phyloP scores from a whole-genome alignment of 2,888 invertebrate genomes.

The Panorpa germanica region DNA sequence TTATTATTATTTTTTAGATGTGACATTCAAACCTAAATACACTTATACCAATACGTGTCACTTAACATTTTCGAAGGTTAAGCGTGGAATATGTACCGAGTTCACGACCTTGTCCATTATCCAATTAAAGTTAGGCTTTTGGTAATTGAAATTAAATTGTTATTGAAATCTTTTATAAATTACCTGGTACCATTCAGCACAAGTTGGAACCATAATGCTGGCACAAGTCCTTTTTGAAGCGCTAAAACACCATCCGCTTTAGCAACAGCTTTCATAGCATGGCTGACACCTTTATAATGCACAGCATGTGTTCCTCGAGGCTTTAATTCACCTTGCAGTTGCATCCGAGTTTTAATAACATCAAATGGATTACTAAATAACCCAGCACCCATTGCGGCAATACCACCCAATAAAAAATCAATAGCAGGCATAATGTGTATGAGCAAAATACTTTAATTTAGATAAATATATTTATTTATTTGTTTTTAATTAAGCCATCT shows the following conservation, averaged over 20 bases:
- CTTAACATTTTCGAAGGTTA: no score
- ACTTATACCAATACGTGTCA: no score
- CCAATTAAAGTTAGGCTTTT: no score
- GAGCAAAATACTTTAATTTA: no score
- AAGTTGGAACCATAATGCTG: slow-evolving; percentile 67
- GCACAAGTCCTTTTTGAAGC: slow-evolving; percentile 58
- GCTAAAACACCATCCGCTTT: slow-evolving; percentile 59
- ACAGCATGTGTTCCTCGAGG: slow-evolving; percentile 47
- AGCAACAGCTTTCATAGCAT: slow-evolving; percentile 56
- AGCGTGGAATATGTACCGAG: no score
- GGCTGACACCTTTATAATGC: slow-evolving; percentile 59
- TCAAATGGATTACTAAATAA: slow-evolving; percentile 78
- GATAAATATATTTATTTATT: no score
- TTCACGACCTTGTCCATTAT: no score
- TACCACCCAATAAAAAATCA: slow-evolving; percentile 56
- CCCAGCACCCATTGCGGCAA: slow-evolving; percentile 58
- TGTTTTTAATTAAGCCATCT: no score
- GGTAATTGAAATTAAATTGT: no score
- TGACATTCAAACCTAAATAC: no score
- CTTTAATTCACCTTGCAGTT: slow-evolving; percentile 65
- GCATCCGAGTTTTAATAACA: slow-evolving; percentile 75
- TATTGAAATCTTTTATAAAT: no score
- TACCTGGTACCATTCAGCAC: slow-evolving; percentile 16
- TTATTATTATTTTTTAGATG: no score
- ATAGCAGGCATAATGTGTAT: slow-evolving; percentile 19